Evolutionary conservation across 2,113 vertebrate genomes (phyloP), one percentile per base, ranked within the genome.

Genomic region (Atherinomorus stipes): DNA sequence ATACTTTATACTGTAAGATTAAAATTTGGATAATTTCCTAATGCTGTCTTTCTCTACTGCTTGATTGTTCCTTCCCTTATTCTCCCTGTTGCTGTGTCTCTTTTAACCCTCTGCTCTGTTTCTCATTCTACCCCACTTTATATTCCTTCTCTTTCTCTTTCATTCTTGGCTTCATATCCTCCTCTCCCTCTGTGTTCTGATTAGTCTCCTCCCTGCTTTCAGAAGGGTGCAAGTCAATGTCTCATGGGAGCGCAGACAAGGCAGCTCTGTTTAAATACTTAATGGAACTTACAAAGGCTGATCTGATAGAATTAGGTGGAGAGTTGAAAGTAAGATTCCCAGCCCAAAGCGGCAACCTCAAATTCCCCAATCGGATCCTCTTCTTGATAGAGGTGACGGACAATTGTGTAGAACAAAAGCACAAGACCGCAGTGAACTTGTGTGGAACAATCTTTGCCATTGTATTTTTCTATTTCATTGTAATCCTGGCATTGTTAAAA

Each of bases 191-290:
- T 28, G 25, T 18, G 1, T 64, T 69, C 58, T 82, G 82, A 88
- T 88, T 75, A 75, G 68, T 58, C 71, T 71, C 64, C 62, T 45
- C 74, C 26, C 1, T 25, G 71, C 64, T 74, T 77, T 62, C 56
- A 3, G 2, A 76, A 66, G 34, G 60, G 64, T 69, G 58, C 45
- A 22, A 65, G 80, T 82, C 83, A 51, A 62, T 3, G 53, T 80
- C 83, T 76, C 11, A 4, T 7, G 67, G 60, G 68, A 64, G 58
- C 52, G 62, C 56, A 37, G 64, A 71, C 21, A 0, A 19, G 52
- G 71, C 45, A 4, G 22, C 74, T 74, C 54, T 61, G 74, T 83
- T 88, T 86, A 85, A 87, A 87, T 85, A 83, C 71, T 87, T 86
- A 83, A 90, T 87, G 38, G 81, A 72, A 76, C 69, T 75, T 62